A percentile compares a stretch with the other conserved stretches of the same genome.
Conservation (phyloP, 2,797 vertebrate species). For the Sorex maritimensis region DNA sequence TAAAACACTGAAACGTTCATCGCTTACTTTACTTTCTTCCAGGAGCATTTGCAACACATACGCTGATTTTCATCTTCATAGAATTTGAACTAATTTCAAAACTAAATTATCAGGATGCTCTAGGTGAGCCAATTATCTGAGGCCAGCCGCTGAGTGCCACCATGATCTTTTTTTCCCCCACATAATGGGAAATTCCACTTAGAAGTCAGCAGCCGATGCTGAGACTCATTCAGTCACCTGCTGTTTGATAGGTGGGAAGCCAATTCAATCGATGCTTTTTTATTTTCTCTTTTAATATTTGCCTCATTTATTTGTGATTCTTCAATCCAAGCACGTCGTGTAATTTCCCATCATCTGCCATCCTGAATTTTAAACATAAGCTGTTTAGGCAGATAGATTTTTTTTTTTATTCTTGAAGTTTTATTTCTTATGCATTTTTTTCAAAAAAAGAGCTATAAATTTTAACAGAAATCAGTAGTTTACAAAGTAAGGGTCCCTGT, state of each 20-base stretch:
- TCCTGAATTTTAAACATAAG: constrained; percentile 46
- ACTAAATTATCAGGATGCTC: constrained; percentile 52
- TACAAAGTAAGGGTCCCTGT: neutral
- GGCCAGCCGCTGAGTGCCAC: neutral
- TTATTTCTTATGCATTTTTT: neutral
- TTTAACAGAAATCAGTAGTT: constrained; percentile 34
- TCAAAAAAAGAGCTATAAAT: neutral
- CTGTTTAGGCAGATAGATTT: neutral
- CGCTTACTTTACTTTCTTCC: constrained; percentile 63
- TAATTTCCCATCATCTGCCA: constrained; percentile 25
- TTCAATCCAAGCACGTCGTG: constrained; percentile 44
- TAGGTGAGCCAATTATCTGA: constrained; percentile 74
- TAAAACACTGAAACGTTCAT: constrained; percentile 28
- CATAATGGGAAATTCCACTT: constrained; percentile 56
- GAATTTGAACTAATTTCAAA: constrained; percentile 70
- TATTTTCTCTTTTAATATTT: constrained; percentile 71
- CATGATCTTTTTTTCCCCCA: neutral
- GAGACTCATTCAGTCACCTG: constrained; percentile 23
- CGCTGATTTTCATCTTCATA: constrained; percentile 68
- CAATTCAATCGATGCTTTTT: constrained; percentile 72
- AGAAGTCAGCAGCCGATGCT: constrained; percentile 24
- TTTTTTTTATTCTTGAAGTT: neutral
- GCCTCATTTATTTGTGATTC: constrained; percentile 66
- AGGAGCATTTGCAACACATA: constrained; percentile 49
- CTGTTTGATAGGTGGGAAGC: constrained; percentile 68